These are phyloP conservation scores for Lordiphosa stackelbergi DNA, from an alignment of 1,140 invertebrate genomes.

Conservation along the genomic window DNA sequence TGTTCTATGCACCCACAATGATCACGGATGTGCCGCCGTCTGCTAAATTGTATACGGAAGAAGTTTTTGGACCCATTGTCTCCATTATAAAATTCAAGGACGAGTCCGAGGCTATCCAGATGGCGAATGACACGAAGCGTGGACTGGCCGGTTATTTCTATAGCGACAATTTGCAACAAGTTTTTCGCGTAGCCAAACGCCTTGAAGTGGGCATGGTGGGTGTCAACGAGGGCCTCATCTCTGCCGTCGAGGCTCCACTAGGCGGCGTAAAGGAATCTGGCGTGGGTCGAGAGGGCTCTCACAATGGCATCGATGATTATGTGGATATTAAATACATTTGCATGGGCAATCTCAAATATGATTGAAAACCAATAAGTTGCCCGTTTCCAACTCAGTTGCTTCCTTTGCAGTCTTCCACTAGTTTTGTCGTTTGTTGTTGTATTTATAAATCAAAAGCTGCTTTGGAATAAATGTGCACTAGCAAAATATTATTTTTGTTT, in stretches of 20 bases:
- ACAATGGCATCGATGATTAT: slow-evolving; percentile 96
- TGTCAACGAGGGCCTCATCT: slow-evolving; percentile 97
- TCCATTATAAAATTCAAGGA: slow-evolving; percentile 91
- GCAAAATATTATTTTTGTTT: no score
- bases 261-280: slow-evolving; percentile 99
- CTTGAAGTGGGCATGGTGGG: slow-evolving; percentile 98
- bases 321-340: slow-evolving; percentile 97
- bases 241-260: slow-evolving; percentile 93
- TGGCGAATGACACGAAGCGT: slow-evolving; percentile 86
- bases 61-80: slow-evolving; percentile 97
- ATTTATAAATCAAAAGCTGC: no score
- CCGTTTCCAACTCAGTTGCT: slow-evolving; percentile 19
- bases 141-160: slow-evolving; percentile 96
- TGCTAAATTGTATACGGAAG: slow-evolving; percentile 91
- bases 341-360: slow-evolving; percentile 81
- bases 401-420: no score
- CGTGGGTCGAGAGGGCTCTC: slow-evolving; percentile 95
- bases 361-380: slow-evolving; percentile 23
- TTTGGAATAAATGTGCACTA: no score
- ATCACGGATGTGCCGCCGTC: slow-evolving; percentile 87
- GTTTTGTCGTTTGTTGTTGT: no score
- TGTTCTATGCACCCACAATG: slow-evolving; percentile 95
- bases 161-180: slow-evolving; percentile 92
- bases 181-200: slow-evolving; percentile 91
- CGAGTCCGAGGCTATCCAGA: slow-evolving; percentile 91